phyloP scores from a whole-genome alignment of 2,888 invertebrate species.

The Torymus texanus region DNA sequence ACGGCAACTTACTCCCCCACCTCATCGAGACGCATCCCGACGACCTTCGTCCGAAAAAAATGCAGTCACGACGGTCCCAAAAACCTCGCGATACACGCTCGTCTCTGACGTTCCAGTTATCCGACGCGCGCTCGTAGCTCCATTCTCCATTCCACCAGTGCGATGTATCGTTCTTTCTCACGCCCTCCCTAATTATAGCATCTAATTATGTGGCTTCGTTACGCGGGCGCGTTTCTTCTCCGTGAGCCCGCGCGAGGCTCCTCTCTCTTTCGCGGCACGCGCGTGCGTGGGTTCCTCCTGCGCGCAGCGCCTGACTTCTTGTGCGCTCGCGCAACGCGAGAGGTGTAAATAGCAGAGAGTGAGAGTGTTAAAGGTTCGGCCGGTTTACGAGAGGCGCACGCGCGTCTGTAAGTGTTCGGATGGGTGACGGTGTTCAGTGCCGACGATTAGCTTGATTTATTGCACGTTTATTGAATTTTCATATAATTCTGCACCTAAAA shows the following conservation, averaged over 20 bases:
- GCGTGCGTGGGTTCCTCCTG: background rate
- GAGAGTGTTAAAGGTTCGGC: conserved; percentile 9
- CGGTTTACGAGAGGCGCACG: conserved; percentile 10
- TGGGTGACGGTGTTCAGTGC: too few species aligned
- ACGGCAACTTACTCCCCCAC: background rate
- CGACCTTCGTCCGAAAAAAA: too few species aligned
- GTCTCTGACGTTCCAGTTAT: too few species aligned
- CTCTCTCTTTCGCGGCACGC: conserved; percentile 1
- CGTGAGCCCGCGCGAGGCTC: background rate
- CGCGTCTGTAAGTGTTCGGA: background rate
- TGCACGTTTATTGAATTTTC: background rate
- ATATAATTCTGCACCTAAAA: background rate
- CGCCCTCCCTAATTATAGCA: conserved; percentile 51
- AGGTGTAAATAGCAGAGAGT: background rate
- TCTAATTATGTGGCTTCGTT: conserved; percentile 56
- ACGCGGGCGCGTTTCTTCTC: conserved; percentile 33
- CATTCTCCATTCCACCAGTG: background rate
- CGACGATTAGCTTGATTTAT: too few species aligned
- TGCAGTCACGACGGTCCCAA: too few species aligned
- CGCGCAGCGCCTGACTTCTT: too few species aligned
- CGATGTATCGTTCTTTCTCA: conserved; percentile 41
- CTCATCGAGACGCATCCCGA: conserved; percentile 10
- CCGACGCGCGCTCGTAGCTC: too few species aligned
- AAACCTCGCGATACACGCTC: too few species aligned
- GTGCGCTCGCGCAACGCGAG: too few species aligned